A percentile compares a stretch with the other conserved stretches of the same genome.
phyloP scores from a whole-genome alignment of 2,113 vertebrate genomes.

The Serinus canaria region DNA sequence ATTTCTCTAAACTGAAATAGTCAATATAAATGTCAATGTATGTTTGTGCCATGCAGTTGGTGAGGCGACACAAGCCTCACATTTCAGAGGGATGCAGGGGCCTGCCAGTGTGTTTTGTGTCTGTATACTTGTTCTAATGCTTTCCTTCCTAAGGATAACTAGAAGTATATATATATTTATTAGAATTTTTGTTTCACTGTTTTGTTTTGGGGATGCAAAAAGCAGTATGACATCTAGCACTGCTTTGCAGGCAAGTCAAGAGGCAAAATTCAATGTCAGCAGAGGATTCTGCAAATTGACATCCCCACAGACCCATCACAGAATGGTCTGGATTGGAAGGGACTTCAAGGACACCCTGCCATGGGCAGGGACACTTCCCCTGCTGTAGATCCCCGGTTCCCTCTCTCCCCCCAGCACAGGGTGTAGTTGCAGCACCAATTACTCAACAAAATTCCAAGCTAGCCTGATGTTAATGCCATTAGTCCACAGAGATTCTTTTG shows the following conservation, averaged over 20 bases:
- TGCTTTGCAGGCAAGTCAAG: background rate
- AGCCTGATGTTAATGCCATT: constrained; percentile 80
- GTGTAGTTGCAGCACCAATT: constrained; percentile 70
- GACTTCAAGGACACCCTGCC: background rate
- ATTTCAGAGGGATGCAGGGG: background rate
- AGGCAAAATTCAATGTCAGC: background rate
- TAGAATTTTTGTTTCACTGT: background rate
- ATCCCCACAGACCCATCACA: background rate
- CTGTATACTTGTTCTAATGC: background rate
- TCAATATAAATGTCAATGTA: constrained; percentile 60
- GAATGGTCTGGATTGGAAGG: background rate
- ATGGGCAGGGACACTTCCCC: background rate
- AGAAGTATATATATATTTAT: background rate
- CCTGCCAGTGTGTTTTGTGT: background rate
- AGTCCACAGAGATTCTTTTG: constrained; percentile 74
- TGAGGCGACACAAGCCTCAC: background rate
- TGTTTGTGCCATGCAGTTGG: background rate
- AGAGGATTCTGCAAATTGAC: background rate
- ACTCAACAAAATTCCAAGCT: constrained; percentile 76
- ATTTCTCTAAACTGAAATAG: constrained; percentile 70
- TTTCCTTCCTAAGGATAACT: background rate
- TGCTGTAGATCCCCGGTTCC: background rate
- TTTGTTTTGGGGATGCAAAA: background rate
- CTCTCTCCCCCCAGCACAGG: background rate
- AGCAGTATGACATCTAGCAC: background rate